Percentiles rank a stretch among this genome's conserved stretches.
phyloP scores from a whole-genome alignment of 2,797 vertebrate species.

The Pseudochaenichthys georgianus region DNA sequence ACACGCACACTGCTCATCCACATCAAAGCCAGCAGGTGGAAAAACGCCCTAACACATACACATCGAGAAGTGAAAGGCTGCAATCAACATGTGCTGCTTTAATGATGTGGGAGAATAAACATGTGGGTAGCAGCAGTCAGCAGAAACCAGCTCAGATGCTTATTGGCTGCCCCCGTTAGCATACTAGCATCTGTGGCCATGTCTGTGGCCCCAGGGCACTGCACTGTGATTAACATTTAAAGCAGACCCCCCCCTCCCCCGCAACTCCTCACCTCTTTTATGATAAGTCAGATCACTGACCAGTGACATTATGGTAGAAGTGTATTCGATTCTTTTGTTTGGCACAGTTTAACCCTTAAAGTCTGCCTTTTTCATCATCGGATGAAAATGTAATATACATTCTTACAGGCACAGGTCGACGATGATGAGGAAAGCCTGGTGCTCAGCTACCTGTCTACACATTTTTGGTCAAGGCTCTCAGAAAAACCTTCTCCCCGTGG shows the following conservation, averaged over 20 bases:
- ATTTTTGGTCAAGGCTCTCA: neutral
- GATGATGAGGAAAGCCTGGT: neutral
- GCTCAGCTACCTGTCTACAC: no score
- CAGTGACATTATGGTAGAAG: neutral
- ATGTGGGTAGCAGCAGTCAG: slow-evolving; percentile 37
- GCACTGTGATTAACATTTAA: slow-evolving; percentile 63
- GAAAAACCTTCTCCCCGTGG: neutral
- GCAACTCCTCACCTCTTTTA: no score
- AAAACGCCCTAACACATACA: slow-evolving; percentile 56
- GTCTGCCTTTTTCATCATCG: neutral
- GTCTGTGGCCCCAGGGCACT: slow-evolving; percentile 58
- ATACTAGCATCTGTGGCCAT: slow-evolving; percentile 54
- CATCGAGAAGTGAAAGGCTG: slow-evolving; percentile 51
- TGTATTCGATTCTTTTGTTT: neutral
- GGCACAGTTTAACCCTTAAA: neutral
- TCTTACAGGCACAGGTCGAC: neutral
- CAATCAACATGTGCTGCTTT: slow-evolving; percentile 64
- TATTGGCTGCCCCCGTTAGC: slow-evolving; percentile 71
- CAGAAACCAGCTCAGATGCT: slow-evolving; percentile 70
- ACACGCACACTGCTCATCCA: slow-evolving; percentile 42
- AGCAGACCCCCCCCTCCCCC: slow-evolving; percentile 18
- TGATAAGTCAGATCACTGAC: no score
- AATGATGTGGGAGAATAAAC: slow-evolving; percentile 73
- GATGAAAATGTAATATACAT: neutral
- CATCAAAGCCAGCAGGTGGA: slow-evolving; percentile 69